phyloP scores from a whole-genome alignment of 1,140 invertebrate genomes.

The Ephestia elutella region DNA sequence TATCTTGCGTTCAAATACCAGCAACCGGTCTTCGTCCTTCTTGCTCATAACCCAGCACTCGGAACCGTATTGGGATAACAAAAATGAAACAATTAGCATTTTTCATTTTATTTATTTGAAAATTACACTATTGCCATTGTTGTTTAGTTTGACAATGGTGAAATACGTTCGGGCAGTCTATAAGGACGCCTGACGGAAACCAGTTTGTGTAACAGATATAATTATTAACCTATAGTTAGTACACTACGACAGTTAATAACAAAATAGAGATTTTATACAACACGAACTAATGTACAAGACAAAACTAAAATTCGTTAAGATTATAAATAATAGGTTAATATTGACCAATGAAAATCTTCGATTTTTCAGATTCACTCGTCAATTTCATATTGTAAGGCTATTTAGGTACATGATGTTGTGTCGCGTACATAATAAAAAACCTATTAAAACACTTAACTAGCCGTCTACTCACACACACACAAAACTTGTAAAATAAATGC shows the following conservation, averaged over 20 bases:
- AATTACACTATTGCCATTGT: background rate
- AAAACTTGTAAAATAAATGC: background rate
- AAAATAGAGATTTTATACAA: conserved; percentile 4
- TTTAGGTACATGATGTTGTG: too few relatives aligned
- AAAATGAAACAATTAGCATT: background rate
- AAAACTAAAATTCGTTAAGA: background rate
- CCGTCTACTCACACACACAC: background rate
- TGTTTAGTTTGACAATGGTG: background rate
- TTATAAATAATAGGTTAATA: too few relatives aligned
- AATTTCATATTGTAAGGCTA: too few relatives aligned
- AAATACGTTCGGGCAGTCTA: background rate
- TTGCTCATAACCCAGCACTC: too few relatives aligned
- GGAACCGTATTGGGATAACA: too few relatives aligned
- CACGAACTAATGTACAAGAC: background rate
- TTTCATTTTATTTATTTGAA: background rate
- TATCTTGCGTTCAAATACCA: too few relatives aligned
- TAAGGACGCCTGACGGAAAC: background rate
- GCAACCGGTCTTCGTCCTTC: too few relatives aligned
- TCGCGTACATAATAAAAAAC: too few relatives aligned
- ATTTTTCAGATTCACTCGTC: too few relatives aligned
- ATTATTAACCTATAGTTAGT: background rate
- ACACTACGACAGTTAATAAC: background rate
- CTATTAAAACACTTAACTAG: too few relatives aligned
- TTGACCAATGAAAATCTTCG: background rate
- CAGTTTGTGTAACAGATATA: background rate